Evolutionary conservation across 2,797 vertebrate genomes (phyloP), one percentile per base, ranked within the genome.

Genomic region (Nyctibius grandis): DNA sequence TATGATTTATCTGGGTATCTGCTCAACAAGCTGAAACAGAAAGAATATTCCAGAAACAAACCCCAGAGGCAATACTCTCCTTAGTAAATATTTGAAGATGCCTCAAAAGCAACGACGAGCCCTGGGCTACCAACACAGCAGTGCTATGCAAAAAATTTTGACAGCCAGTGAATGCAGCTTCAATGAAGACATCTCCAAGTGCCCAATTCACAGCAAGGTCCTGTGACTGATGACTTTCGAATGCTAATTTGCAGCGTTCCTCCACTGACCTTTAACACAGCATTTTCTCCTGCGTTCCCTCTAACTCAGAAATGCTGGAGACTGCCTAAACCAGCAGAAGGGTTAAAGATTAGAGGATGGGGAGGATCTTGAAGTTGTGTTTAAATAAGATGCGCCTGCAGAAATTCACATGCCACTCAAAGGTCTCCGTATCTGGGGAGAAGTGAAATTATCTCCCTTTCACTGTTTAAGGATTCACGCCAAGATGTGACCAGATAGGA

Each of bases 51-150:
- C 76, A 81, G 79, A 70, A 60, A 86, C 68, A 61, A 92, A 85
- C 23, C 54, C 42, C 42, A n/a, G 63, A 40, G 51, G 63, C 64
- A 88, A 92, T 70, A 86, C n/a, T 78, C 33, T 88, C 94, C 85
- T 79, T 56, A 7, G 53, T 56, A 69, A 96, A 83, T 93, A 96
- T 87, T 67, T 94, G 88, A 82, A 87, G 92, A 84, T 84, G 87
- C 95, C 97, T 96, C 95, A 89, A 67, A 61, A 74, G 89, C 81
- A 44, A 69, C n/a, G 78, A 57, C 77, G 68, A 70, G 50, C 67
- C 81, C 74, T 38, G 79, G 84, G 77, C 89, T 40, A 38, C 78
- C 70, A n/a, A 47, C 72, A 33, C 12, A 88, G 94, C 95, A 91
- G 94, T n/a, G 81, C 94, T 76, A 31, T 28, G n/a, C 44, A 22